phyloP scores from a whole-genome alignment of 2,797 vertebrate genomes.

The Gambelia wislizenii region DNA sequence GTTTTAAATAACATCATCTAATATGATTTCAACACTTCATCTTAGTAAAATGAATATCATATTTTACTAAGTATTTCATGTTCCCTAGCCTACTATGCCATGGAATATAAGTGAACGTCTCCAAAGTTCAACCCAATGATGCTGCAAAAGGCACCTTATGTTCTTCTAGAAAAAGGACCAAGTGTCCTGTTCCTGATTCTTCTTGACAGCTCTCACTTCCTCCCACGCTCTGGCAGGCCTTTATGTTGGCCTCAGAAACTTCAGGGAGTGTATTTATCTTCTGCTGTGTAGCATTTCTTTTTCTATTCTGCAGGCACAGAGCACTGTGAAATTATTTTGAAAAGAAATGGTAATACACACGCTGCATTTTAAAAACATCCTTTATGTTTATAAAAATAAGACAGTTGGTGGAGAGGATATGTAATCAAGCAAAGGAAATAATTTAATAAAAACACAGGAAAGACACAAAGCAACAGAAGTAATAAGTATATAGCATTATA shows the following conservation, averaged over 20 bases:
- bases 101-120: not conserved
- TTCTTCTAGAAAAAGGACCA: not conserved
- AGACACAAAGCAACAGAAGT: not conserved
- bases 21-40: not conserved
- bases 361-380: not conserved
- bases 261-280: not conserved
- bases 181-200: conserved; percentile 1
- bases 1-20: not conserved
- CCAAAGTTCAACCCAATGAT: not conserved
- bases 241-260: not conserved
- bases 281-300: not conserved
- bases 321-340: not conserved
- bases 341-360: not conserved
- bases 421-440: not conserved
- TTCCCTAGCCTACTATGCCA: not conserved
- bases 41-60: conserved; percentile 1
- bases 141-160: not conserved
- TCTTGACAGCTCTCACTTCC: not conserved
- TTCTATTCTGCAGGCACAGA: not conserved
- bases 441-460: not conserved
- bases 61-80: not conserved
- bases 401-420: not conserved
- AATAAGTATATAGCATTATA: not conserved
- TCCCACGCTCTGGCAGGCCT: not conserved
- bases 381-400: not conserved